phyloP scores from a whole-genome alignment of 2,113 vertebrate genomes.

The Heterotis niloticus region DNA sequence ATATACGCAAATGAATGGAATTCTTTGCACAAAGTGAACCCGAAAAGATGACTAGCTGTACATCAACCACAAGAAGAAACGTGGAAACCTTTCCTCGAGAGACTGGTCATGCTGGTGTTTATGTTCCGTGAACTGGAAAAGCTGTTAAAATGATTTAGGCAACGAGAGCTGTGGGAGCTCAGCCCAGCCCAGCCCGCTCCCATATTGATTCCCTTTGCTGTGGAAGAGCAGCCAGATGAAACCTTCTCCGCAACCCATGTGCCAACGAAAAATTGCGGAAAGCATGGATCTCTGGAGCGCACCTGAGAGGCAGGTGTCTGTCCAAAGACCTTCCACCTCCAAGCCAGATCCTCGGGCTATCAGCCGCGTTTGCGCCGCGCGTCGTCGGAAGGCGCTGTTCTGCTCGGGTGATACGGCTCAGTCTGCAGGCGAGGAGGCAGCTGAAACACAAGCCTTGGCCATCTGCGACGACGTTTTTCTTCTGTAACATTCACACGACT shows the following conservation, averaged over 20 bases:
- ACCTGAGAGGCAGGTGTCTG: not conserved
- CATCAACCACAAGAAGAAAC: no score
- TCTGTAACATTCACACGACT: not conserved
- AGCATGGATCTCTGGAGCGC: not conserved
- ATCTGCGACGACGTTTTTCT: not conserved
- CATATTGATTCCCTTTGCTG: slow-evolving; percentile 10
- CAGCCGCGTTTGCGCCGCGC: not conserved
- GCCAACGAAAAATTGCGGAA: not conserved
- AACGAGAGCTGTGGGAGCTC: slow-evolving; percentile 9
- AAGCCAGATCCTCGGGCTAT: not conserved
- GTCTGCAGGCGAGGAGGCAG: no score
- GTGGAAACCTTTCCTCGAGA: not conserved
- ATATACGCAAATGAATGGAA: no score
- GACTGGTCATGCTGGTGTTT: not conserved
- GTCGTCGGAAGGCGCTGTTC: not conserved
- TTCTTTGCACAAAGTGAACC: no score
- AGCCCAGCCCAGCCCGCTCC: not conserved
- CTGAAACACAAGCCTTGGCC: not conserved
- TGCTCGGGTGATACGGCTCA: no score
- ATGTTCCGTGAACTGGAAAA: not conserved
- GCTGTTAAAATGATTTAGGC: slow-evolving; percentile 7
- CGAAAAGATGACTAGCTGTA: no score
- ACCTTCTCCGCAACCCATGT: not conserved
- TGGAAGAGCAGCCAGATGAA: not conserved
- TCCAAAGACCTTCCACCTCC: not conserved